Evolutionary conservation across 2,888 invertebrate genomes (phyloP), one percentile per base, ranked within the genome.

Genomic region (Tipula helvola): DNA sequence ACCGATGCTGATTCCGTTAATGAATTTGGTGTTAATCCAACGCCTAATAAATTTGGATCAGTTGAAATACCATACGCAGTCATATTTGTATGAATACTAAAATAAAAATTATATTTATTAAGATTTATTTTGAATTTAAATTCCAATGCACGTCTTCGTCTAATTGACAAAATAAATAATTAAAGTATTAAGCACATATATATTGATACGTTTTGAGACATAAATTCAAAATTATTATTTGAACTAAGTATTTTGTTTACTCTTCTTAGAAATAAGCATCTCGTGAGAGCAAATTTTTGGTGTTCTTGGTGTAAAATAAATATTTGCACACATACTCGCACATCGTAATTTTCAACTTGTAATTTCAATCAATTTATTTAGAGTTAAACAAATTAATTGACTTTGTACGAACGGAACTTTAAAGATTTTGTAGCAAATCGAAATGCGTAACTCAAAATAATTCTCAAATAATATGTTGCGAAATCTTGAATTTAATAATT

Each of bases 1-100:
- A 90, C 90, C 4, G 91, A 91, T 12, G 91, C 90, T 12, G 91
- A 91, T 88, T 90, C 90, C 18, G 90, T 90, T 3, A 91, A 88
- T 0, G 90, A 89, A 39, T 89, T 88, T 10, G 91, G 90, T 28
- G 71, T 28, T 87, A 91, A 88, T 87, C 90, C 90, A 57, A 91
- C 91, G 88, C 90, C 90, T 13, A 91, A 88, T 86, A 91, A 89
- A 86, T 89, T 88, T 47, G 91, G 90, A 88, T 91, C 91, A 84
- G 91, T 91, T 39, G 90, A 90, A 86, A 91, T 90, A 36, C 89
- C 90, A 89, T 91, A 90, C 36, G 88, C 89, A 87, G 89, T 89
- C 90, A 89, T 89, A 18, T 39, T 86, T 86, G 28, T 1, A 28
- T 71, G 28, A 71, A 28, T 71, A 71, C 71, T 71, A 71, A 71